phyloP scores from a whole-genome alignment of 2,888 invertebrate genomes.

The Panopea generosa region DNA sequence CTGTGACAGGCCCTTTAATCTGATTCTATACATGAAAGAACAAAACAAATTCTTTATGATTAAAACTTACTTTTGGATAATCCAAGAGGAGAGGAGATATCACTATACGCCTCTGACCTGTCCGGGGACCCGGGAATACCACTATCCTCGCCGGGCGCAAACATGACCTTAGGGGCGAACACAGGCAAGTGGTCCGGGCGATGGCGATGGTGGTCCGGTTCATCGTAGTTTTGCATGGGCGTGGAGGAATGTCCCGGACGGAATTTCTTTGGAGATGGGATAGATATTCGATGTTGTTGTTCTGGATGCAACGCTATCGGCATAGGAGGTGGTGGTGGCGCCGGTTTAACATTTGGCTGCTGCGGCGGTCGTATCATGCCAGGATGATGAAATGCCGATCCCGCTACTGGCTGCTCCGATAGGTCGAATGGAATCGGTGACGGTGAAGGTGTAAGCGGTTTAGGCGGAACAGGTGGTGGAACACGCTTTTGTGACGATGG shows the following conservation, averaged over 20 bases:
- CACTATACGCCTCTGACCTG: constrained; percentile 35
- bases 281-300: constrained; percentile 14
- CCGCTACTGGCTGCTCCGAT: constrained; percentile 27
- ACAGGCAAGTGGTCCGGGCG: constrained; percentile 66
- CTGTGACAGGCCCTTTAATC: no score
- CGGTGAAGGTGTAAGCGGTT: constrained; percentile 33
- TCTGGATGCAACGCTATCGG: constrained; percentile 24
- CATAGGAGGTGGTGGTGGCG: constrained; percentile 63
- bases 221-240: constrained; percentile 24
- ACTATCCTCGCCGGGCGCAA: constrained; percentile 47
- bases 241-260: constrained; percentile 32
- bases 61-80: constrained; percentile 50
- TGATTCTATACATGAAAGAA: no score
- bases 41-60: no score
- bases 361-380: constrained; percentile 57
- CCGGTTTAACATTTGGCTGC: constrained; percentile 40
- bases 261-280: constrained; percentile 31
- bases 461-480: constrained; percentile 47
- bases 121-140: constrained; percentile 42
- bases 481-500: background rate
- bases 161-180: constrained; percentile 70
- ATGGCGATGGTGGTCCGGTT: background rate
- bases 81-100: constrained; percentile 36
- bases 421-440: constrained; percentile 36
- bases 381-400: constrained; percentile 34